Percentiles rank a stretch among this genome's conserved stretches.
These are phyloP conservation scores for Elymnias hypermnestra DNA, from an alignment of 1,140 invertebrate species.

Conservation along the genomic window DNA sequence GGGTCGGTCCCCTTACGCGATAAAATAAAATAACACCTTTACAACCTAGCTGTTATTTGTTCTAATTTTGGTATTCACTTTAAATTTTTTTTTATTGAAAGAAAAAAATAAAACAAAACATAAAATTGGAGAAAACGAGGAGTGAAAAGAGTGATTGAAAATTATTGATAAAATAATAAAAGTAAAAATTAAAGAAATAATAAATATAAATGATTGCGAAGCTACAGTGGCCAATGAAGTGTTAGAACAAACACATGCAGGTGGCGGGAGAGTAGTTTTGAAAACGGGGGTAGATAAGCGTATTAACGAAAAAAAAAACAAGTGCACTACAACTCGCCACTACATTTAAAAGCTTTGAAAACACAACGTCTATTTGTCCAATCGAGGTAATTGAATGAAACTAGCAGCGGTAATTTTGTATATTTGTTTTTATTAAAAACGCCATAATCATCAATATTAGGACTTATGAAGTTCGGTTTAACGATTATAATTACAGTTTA, in stretches of 20 bases:
- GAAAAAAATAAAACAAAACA: constrained; percentile 24
- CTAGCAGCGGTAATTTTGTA: constrained; percentile 54
- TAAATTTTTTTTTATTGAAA: constrained; percentile 32
- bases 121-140: constrained; percentile 31
- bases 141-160: constrained; percentile 60
- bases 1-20: constrained; percentile 81
- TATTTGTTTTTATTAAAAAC: constrained; percentile 76
- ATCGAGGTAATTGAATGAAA: constrained; percentile 54
- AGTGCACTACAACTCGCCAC: constrained; percentile 28
- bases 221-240: constrained; percentile 66
- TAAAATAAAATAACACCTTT: constrained; percentile 50
- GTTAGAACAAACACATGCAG: constrained; percentile 58
- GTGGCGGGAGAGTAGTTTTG: constrained; percentile 27
- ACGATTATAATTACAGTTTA: constrained; percentile 74
- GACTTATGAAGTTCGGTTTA: constrained; percentile 75
- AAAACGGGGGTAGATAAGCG: constrained; percentile 20
- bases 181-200: constrained; percentile 50
- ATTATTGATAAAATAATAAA: constrained; percentile 54
- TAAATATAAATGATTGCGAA: constrained; percentile 71
- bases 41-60: constrained; percentile 46
- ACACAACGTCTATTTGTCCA: background rate
- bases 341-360: constrained; percentile 1
- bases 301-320: constrained; percentile 16
- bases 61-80: no score
- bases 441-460: constrained; percentile 75